phyloP scores from a whole-genome alignment of 2,888 invertebrate species.

The Hartigia nigra region DNA sequence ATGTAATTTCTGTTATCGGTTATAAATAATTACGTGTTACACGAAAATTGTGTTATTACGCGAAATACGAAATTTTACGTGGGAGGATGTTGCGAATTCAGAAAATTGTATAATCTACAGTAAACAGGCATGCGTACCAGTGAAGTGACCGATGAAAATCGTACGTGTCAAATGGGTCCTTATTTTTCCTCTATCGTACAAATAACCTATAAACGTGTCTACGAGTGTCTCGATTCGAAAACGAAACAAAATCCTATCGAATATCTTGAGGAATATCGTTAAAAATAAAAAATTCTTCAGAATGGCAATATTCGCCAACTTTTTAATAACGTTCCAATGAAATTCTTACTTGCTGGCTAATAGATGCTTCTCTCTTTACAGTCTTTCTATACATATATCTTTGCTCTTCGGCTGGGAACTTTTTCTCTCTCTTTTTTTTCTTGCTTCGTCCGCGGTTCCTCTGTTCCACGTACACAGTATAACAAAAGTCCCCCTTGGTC shows the following conservation, averaged over 20 bases:
- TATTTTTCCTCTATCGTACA: not conserved
- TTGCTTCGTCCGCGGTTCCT: not conserved
- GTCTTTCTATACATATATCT: not conserved
- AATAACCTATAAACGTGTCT: not conserved
- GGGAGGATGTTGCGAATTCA: no score
- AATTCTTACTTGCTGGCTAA: not conserved
- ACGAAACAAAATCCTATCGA: no score
- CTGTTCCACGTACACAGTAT: not conserved
- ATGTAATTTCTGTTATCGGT: not conserved
- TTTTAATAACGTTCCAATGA: not conserved
- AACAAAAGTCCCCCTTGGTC: not conserved
- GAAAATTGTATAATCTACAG: not conserved
- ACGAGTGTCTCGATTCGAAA: no score
- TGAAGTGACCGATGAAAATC: not conserved
- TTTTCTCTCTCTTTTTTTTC: not conserved
- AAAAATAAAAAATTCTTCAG: not conserved
- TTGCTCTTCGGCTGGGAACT: no score
- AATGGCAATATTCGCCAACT: not conserved
- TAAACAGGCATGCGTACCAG: not conserved
- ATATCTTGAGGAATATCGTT: not conserved
- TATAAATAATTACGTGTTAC: not conserved
- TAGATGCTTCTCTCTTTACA: not conserved
- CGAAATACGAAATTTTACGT: not conserved
- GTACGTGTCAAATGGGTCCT: not conserved
- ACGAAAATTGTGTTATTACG: not conserved